phyloP scores from a whole-genome alignment of 2,113 vertebrate genomes.

The Ciconia stormi region DNA sequence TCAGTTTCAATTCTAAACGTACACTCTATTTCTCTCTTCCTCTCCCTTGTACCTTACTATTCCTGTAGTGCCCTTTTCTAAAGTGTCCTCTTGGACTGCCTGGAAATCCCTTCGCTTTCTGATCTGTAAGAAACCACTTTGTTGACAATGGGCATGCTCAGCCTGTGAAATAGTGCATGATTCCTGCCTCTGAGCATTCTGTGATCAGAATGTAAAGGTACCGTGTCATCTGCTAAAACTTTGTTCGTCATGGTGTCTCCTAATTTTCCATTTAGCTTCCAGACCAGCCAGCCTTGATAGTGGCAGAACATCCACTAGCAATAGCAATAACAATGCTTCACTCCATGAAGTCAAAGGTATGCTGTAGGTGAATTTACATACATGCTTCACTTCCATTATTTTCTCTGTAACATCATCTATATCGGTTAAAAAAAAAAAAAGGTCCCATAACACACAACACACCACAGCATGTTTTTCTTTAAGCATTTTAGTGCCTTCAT shows the following conservation, averaged over 20 bases:
- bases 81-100: conserved; percentile 61
- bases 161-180: conserved; percentile 72
- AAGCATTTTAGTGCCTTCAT: neutral
- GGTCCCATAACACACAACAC: neutral
- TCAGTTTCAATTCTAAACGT: conserved; percentile 55
- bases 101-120: conserved; percentile 69
- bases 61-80: conserved; percentile 57
- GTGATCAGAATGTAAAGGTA: conserved; percentile 68
- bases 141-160: conserved; percentile 64
- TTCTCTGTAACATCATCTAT: neutral
- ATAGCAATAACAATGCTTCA: conserved; percentile 96
- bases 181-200: conserved; percentile 70
- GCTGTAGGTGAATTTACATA: conserved; percentile 69
- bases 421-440: neutral
- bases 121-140: conserved; percentile 56
- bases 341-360: conserved; percentile 93
- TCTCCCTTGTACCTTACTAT: conserved; percentile 35
- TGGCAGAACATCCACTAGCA: conserved; percentile 93
- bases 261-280: conserved; percentile 85
- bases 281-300: conserved; percentile 97
- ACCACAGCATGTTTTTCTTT: neutral
- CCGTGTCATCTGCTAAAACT: conserved; percentile 46
- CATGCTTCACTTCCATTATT: neutral
- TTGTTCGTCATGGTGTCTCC: conserved; percentile 72
- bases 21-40: conserved; percentile 35